These are phyloP conservation scores for Mythimna pallens DNA, from an alignment of 2,888 invertebrate species.

Conservation along the genomic window DNA sequence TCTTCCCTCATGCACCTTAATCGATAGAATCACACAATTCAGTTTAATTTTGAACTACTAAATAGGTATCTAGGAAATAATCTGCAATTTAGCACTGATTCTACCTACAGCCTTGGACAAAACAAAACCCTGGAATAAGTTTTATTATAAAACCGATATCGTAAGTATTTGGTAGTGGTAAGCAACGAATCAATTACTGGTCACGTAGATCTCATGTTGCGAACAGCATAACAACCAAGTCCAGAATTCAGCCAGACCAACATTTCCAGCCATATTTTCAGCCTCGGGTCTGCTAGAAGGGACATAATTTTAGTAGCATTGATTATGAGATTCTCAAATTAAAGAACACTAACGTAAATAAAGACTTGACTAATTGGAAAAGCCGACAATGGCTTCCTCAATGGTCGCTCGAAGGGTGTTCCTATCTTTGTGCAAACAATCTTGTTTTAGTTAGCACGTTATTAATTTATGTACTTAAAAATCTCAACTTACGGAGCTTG, in stretches of 20 bases:
- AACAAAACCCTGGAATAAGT: neutral
- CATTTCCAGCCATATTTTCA: neutral
- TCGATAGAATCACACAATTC: neutral
- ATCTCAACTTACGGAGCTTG: neutral
- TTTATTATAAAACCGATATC: neutral
- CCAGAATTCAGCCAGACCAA: neutral
- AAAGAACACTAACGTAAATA: too few relatives aligned
- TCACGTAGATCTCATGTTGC: neutral
- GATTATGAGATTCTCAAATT: too few relatives aligned
- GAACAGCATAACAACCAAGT: neutral
- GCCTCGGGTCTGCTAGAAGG: neutral
- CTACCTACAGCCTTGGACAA: slow-evolving; percentile 1
- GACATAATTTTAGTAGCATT: too few relatives aligned
- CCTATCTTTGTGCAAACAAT: slow-evolving; percentile 1
- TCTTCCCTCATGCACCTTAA: neutral
- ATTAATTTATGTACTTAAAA: neutral
- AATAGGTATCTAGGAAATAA: slow-evolving; percentile 11
- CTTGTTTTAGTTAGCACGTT: slow-evolving; percentile 16
- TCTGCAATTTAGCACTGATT: slow-evolving; percentile 18
- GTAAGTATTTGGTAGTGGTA: slow-evolving; percentile 49
- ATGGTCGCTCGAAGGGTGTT: neutral
- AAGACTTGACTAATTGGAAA: neutral
- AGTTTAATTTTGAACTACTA: slow-evolving; percentile 1
- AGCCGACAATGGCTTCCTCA: neutral
- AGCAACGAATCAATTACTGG: slow-evolving; percentile 2